Conservation (phyloP, 2,797 vertebrate genomes). For the Enoplosus armatus region DNA sequence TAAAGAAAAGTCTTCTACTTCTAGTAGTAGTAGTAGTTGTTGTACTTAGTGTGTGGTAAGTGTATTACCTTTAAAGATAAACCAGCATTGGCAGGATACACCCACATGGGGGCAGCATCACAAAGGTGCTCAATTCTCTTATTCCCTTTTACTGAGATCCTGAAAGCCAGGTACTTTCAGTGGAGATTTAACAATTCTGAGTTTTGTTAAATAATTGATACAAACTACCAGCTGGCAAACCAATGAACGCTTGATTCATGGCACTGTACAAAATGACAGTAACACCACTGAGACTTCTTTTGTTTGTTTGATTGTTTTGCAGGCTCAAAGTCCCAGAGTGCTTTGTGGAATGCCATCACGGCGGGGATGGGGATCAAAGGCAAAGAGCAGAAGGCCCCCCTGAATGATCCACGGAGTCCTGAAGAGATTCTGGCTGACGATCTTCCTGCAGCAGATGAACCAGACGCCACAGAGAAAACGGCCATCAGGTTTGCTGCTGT, state of each 20-base stretch:
- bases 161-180: not conserved
- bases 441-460: slow-evolving; percentile 88
- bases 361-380: slow-evolving; percentile 91
- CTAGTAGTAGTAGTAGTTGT: not conserved
- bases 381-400: slow-evolving; percentile 83
- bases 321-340: slow-evolving; percentile 97
- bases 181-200: not conserved
- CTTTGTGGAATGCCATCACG: slow-evolving; percentile 91
- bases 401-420: slow-evolving; percentile 87
- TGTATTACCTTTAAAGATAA: not conserved
- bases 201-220: not conserved
- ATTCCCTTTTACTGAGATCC: not conserved
- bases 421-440: slow-evolving; percentile 96
- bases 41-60: not conserved
- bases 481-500: slow-evolving; percentile 87
- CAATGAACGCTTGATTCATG: not conserved
- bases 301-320: not conserved
- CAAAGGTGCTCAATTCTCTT: slow-evolving; percentile 5
- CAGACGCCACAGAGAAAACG: slow-evolving; percentile 92
- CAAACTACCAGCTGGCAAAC: not conserved
- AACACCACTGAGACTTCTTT: not conserved
- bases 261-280: not conserved
- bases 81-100: slow-evolving; percentile 26
- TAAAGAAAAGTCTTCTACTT: not conserved
- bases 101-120: slow-evolving; percentile 81